phyloP scores from a whole-genome alignment of 2,888 invertebrate species.

The Limnephilus lunatus region DNA sequence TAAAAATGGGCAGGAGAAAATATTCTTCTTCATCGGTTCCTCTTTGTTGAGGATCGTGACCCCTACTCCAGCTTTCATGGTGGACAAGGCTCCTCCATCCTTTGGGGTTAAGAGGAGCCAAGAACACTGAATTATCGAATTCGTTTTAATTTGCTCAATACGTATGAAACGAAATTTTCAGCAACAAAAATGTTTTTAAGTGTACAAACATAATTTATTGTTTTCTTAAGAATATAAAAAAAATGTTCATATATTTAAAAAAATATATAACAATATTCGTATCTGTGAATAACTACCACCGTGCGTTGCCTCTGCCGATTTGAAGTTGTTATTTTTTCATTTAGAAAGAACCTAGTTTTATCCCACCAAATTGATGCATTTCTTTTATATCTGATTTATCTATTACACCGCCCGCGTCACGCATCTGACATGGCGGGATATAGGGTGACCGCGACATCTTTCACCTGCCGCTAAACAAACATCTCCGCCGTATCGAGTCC shows the following conservation, averaged over 20 bases:
- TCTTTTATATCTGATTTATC: slow-evolving; percentile 16
- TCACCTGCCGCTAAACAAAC: slow-evolving; percentile 53
- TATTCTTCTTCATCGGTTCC: too few species aligned
- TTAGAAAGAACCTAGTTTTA: neutral
- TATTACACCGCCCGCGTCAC: neutral
- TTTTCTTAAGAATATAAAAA: neutral
- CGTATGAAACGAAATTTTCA: too few species aligned
- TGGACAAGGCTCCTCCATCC: too few species aligned
- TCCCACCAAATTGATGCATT: neutral
- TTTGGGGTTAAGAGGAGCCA: too few species aligned
- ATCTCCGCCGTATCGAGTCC: slow-evolving; percentile 29
- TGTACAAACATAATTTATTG: neutral
- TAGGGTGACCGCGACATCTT: slow-evolving; percentile 43
- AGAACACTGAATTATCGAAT: too few species aligned
- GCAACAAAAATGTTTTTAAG: too few species aligned
- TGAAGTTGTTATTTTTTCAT: neutral
- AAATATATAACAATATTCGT: too few species aligned
- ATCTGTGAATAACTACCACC: neutral
- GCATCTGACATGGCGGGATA: neutral
- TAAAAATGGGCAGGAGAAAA: too few species aligned
- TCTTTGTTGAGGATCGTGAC: too few species aligned
- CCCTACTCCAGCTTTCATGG: too few species aligned
- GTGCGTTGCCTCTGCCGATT: neutral
- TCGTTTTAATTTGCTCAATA: too few species aligned
- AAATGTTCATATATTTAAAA: too few species aligned